Evolutionary conservation across 2,888 invertebrate species (phyloP), one percentile per base, ranked within the genome.

Genomic region (Meteorus cinctellus): DNA sequence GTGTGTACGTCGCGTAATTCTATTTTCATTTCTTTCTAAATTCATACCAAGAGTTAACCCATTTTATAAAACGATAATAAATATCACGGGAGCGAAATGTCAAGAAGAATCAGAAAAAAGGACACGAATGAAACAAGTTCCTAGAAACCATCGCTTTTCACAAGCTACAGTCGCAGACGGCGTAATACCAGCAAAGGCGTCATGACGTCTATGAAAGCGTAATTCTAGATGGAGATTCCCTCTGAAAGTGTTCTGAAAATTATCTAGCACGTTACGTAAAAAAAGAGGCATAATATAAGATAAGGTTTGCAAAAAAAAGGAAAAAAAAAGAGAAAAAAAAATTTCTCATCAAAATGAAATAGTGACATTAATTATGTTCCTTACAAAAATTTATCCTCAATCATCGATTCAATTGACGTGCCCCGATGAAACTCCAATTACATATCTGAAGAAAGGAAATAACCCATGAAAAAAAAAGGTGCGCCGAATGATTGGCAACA

Each of bases 401-500:
- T 4, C 19, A 24, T 24, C 14, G 8, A 16, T 67, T 70, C 41
- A 60, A 70, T 70, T 60, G 70, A 60, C 60, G 59, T 14, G 74
- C 69, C 73, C 67, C 78, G 69, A 66, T 78, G 74, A 45, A 72
- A 72, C 78, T 75, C 78, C 81, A 82, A 83, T 84, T 83, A 79
- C 74, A 77, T 78, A 8, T 19, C 2, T 19, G 1, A n/a, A 19
- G 6, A 8, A 55, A 82, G 84, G 84, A 84, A 82, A 81, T 82
- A 68, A 72, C 76, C 80, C 82, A 84, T 83, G 76, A 81, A 78
- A 76, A 74, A 27, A 60, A 74, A 27, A 60, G 70, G 34, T 70
- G 55, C 41, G 41, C 41, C 55, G 16, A 60, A 27, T 62, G 31
- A 31, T 29, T 45, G 70, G 24, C 34, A 60, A 69, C 60, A 60